Evolutionary conservation across 2,888 invertebrate genomes (phyloP), one percentile per base, ranked within the genome.

Genomic region (Platerodrilus igneus): DNA sequence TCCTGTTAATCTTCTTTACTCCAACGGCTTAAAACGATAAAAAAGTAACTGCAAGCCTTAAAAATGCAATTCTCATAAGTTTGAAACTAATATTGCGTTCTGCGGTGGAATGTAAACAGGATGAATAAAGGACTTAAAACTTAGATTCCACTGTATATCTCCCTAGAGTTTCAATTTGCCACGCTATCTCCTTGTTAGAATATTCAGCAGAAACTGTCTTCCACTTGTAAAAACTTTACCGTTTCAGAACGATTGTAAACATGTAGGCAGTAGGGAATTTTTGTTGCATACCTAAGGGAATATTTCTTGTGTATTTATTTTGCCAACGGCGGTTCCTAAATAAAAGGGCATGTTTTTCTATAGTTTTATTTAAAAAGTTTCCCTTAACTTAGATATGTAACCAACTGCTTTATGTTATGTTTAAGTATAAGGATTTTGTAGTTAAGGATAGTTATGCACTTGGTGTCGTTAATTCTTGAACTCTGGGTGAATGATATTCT

Each of bases 281-380:
- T 41, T 36, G 31, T 27, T 31, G 27, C 36, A 20, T 35, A 35
- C 45, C 45, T 31, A 35, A n/a, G 45, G 41, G 41, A 45, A 45
- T 41, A 38, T 45, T 41, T 37, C 28, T 37, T 29, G 32, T 45
- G 27, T 38, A 37, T 45, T 45, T 41, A 41, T 45, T 45, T 41
- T 38, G 38, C 38, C 21, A 22, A 38, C 29, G 29, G 31, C 26
- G 25, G 16, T 34, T 23, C 30, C 29, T 10, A 23, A 40, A 34
- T n/a, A n/a, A n/a, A n/a, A n/a, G n/a, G n/a, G n/a, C n/a, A n/a
- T n/a, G n/a, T n/a, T n/a, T n/a, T n/a, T n/a, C n/a, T n/a, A n/a
- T n/a, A n/a, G n/a, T n/a, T n/a, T n/a, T n/a, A n/a, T n/a, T n/a
- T n/a, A n/a, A n/a, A n/a, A n/a, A n/a, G n/a, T n/a, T n/a, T n/a